Evolutionary conservation across 2,797 vertebrate genomes (phyloP).

Genomic region (Spondyliosoma cantharus): DNA sequence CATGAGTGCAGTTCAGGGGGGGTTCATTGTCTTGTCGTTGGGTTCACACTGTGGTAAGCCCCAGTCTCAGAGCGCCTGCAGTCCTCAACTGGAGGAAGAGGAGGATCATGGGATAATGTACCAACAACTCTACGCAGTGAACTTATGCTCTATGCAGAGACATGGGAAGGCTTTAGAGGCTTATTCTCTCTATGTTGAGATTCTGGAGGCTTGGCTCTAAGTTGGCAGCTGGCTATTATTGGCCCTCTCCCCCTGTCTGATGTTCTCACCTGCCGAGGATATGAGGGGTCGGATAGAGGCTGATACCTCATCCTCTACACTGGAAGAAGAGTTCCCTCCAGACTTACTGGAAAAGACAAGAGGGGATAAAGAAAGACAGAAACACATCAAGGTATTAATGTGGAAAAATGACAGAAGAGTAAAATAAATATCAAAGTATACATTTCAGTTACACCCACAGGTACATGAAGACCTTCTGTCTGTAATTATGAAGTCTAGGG

Average conservation of each 20-base stretch:
- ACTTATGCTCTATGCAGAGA: constrained; percentile 80
- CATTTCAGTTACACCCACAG: background rate
- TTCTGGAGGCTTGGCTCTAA: constrained; percentile 57
- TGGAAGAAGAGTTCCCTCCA: constrained; percentile 94
- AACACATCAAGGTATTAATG: constrained; percentile 77
- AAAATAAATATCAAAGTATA: background rate
- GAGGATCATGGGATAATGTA: constrained; percentile 83
- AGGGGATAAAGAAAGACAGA: constrained; percentile 74
- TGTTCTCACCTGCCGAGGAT: constrained; percentile 89
- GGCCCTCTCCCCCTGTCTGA: constrained; percentile 68
- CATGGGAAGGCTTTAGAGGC: constrained; percentile 69
- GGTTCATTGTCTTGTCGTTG: constrained; percentile 79
- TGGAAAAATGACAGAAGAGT: constrained; percentile 52
- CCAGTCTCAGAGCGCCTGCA: constrained; percentile 84
- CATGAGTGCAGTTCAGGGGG: constrained; percentile 77
- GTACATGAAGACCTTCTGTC: background rate
- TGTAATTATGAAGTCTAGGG: background rate
- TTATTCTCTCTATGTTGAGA: constrained; percentile 61
- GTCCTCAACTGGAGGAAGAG: constrained; percentile 86
- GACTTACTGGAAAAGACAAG: constrained; percentile 92
- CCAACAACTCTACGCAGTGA: constrained; percentile 78
- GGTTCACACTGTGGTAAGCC: constrained; percentile 80
- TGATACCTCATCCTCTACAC: constrained; percentile 96
- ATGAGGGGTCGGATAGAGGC: constrained; percentile 93
- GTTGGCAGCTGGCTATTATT: constrained; percentile 51